phyloP scores from a whole-genome alignment of 92 coral and sea anemone genomes.

The Meandrina meandrites region DNA sequence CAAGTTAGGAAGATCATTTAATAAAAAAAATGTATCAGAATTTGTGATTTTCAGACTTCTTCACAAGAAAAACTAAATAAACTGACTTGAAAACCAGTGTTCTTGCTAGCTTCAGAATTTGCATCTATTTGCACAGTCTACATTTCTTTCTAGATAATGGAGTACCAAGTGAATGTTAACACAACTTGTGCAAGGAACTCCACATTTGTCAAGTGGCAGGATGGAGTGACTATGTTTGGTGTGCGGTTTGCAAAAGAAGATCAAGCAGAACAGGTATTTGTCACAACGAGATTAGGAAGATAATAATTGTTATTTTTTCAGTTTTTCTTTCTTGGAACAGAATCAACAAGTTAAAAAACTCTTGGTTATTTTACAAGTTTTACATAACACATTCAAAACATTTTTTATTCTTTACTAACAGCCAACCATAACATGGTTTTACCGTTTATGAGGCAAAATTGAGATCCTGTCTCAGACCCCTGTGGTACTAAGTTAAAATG shows the following conservation, averaged over 20 bases:
- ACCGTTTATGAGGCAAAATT: neutral
- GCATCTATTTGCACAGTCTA: no score
- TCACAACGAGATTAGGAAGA: neutral
- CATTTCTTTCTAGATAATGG: conserved; percentile 62
- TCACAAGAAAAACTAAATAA: no score
- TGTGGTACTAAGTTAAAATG: neutral
- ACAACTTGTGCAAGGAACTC: conserved; percentile 73
- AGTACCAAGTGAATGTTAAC: conserved; percentile 63
- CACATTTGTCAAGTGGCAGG: conserved; percentile 84
- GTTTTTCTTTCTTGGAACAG: neutral
- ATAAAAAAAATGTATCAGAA: no score
- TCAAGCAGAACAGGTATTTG: conserved; percentile 79
- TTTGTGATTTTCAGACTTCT: neutral
- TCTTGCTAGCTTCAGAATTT: neutral
- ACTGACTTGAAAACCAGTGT: neutral
- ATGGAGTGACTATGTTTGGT: conserved; percentile 68
- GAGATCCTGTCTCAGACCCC: neutral
- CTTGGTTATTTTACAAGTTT: neutral
- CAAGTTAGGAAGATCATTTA: neutral
- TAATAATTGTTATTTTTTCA: neutral
- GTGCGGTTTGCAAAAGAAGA: conserved; percentile 76
- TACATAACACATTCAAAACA: neutral
- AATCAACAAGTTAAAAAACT: neutral
- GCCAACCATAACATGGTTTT: neutral
- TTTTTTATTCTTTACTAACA: neutral